A percentile compares a stretch with the other conserved stretches of the same genome.
Conservation (phyloP, 2,113 vertebrate species). For the Coracopsis vasa region DNA sequence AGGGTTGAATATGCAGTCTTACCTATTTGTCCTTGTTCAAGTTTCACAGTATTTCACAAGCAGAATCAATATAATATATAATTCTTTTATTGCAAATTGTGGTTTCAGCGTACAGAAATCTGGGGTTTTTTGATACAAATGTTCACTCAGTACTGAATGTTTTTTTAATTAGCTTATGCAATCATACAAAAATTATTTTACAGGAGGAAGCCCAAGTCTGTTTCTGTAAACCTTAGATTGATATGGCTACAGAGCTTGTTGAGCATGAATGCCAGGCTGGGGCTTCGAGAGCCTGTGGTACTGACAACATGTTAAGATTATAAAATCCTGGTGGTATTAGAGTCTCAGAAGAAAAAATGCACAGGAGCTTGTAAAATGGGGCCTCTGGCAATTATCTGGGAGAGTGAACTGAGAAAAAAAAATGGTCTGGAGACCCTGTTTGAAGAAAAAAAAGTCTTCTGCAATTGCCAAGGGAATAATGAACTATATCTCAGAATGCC, state of each 20-base stretch:
- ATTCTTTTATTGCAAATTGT: not conserved
- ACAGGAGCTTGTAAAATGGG: not conserved
- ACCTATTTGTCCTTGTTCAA: not conserved
- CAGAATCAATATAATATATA: not conserved
- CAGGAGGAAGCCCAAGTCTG: not conserved
- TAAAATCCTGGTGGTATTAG: not conserved
- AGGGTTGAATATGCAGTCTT: not conserved
- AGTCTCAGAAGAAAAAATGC: not conserved
- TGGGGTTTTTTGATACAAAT: not conserved
- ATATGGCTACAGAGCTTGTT: not conserved
- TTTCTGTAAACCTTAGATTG: not conserved
- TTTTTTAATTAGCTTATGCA: conserved; percentile 13
- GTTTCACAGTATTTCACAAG: not conserved
- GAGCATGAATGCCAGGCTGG: not conserved
- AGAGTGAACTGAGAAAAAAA: not conserved
- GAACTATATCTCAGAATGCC: not conserved
- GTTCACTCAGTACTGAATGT: not conserved
- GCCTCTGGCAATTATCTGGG: not conserved
- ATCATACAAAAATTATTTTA: conserved; percentile 3
- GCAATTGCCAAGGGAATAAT: not conserved
- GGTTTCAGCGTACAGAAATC: not conserved
- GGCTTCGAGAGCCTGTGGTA: not conserved
- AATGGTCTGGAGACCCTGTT: not conserved
- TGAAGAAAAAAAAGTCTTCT: not conserved
- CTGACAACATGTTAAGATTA: not conserved